These are phyloP conservation scores for Oikopleura vanhoeffeni DNA, from an alignment of 23 tunicate species.

Conservation along the genomic window DNA sequence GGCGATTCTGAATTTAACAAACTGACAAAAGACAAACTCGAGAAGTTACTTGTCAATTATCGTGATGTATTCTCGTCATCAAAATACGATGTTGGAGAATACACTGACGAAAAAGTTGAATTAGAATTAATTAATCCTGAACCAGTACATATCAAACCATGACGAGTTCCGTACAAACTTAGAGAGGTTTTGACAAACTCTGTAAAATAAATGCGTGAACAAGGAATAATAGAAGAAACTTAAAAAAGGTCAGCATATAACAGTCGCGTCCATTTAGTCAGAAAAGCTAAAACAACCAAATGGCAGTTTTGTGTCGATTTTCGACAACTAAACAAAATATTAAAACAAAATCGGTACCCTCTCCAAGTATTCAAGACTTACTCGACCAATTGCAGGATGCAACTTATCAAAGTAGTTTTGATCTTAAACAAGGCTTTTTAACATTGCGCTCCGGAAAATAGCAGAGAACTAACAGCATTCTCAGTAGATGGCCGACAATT, in stretches of 20 bases:
- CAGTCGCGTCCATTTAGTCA: neutral
- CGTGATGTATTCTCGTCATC: neutral
- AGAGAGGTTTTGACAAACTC: neutral
- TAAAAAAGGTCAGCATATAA: neutral
- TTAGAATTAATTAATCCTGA: neutral
- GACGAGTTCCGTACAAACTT: neutral
- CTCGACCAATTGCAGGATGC: neutral
- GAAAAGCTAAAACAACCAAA: neutral
- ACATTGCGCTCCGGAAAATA: slow-evolving; percentile 2
- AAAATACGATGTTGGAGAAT: neutral
- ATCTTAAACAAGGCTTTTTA: slow-evolving; percentile 14
- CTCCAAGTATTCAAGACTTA: neutral
- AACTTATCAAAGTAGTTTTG: neutral
- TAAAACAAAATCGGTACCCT: neutral
- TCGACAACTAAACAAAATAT: neutral
- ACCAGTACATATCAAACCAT: neutral
- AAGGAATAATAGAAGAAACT: neutral
- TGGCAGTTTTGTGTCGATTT: neutral
- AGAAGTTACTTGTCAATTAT: neutral
- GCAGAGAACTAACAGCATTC: neutral
- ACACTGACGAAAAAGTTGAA: neutral
- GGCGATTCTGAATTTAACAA: neutral
- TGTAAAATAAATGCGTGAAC: neutral
- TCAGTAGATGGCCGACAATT: neutral
- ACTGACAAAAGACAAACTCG: neutral